Conservation (phyloP, 2,888 invertebrate species). For the Graphium colonna region DNA sequence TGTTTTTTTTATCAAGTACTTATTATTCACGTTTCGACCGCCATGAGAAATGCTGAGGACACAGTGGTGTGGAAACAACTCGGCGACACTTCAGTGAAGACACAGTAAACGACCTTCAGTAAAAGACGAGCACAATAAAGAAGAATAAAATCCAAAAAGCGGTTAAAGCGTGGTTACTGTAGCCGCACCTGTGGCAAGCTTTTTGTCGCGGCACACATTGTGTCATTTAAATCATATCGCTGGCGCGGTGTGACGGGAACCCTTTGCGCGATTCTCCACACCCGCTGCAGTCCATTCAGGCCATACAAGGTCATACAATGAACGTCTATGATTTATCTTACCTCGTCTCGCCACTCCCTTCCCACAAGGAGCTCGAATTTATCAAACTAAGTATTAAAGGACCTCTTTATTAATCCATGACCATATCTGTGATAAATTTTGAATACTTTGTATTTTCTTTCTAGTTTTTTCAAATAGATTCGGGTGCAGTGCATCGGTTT, state of each 20-base stretch:
- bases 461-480: no score
- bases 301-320: conserved; percentile 19
- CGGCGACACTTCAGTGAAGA: no score
- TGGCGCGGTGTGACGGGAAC: conserved; percentile 34
- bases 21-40: not conserved
- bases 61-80: no score
- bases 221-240: conserved; percentile 40
- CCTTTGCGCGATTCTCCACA: conserved; percentile 44
- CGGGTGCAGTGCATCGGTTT: no score
- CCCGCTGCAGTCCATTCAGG: conserved; percentile 27
- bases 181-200: conserved; percentile 38
- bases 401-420: conserved; percentile 8
- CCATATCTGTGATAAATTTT: conserved; percentile 1
- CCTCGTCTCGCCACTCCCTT: conserved; percentile 17
- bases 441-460: not conserved
- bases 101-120: no score
- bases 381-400: conserved; percentile 14
- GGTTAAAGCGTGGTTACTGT: conserved; percentile 14
- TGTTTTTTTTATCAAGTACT: not conserved
- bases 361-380: conserved; percentile 20
- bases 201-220: conserved; percentile 30
- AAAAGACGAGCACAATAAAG: no score
- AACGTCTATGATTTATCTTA: conserved; percentile 27
- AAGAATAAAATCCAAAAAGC: no score
- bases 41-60: no score